Evolutionary conservation across 2,113 vertebrate genomes (phyloP).

Genomic region (Neogobius melanostomus): DNA sequence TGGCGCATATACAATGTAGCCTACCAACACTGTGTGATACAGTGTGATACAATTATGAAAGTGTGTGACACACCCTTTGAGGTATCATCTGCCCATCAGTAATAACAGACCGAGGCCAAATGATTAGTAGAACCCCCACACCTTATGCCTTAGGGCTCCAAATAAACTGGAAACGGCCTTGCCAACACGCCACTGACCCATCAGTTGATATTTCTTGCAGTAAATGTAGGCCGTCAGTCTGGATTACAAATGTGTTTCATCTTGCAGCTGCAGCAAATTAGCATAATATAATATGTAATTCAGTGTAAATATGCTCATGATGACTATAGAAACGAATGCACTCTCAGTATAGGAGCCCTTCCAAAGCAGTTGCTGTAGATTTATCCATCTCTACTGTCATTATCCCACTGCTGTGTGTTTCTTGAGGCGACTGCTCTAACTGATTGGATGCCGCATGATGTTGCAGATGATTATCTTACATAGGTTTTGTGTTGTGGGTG

Average conservation of each 20-base stretch:
- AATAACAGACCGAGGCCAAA: too few relatives aligned
- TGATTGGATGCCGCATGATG: conserved; percentile 1
- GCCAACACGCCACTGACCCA: too few relatives aligned
- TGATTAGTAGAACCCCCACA: too few relatives aligned
- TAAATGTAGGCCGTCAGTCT: neutral
- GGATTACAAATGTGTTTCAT: neutral
- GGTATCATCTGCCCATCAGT: too few relatives aligned
- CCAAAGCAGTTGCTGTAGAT: neutral
- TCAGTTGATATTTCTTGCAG: neutral
- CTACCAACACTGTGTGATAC: too few relatives aligned
- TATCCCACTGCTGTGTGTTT: neutral
- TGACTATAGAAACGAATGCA: neutral
- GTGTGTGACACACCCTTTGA: too few relatives aligned
- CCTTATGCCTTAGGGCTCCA: too few relatives aligned
- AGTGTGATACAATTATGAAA: too few relatives aligned
- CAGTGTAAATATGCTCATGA: neutral
- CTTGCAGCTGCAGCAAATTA: neutral
- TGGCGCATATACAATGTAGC: too few relatives aligned
- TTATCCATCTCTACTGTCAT: neutral
- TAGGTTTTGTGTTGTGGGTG: neutral
- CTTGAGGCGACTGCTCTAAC: neutral
- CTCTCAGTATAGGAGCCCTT: neutral
- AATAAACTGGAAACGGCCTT: too few relatives aligned
- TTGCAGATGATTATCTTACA: conserved; percentile 15
- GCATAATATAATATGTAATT: neutral